Percentiles rank a stretch among this genome's conserved stretches.
phyloP scores from a whole-genome alignment of 2,888 invertebrate genomes.

The Lochmaea crataegi region DNA sequence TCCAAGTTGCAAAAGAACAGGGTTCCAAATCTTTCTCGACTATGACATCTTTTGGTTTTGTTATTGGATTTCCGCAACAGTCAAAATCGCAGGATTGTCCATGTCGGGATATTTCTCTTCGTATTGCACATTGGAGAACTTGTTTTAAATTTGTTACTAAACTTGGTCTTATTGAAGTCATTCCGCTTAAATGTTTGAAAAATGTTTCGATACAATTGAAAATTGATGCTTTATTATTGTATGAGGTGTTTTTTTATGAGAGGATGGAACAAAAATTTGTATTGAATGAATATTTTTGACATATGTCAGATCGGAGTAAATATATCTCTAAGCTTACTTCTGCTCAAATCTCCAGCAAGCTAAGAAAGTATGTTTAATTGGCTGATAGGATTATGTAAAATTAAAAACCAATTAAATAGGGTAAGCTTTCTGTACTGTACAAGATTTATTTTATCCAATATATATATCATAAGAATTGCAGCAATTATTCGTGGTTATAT shows the following conservation, averaged over 20 bases:
- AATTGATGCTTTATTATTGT: neutral
- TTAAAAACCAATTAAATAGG: too few species aligned
- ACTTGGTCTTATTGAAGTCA: neutral
- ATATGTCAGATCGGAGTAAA: neutral
- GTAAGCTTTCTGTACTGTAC: too few species aligned
- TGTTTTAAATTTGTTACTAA: neutral
- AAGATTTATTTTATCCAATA: too few species aligned
- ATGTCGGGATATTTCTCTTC: neutral
- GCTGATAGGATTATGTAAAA: neutral
- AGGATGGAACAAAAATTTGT: neutral
- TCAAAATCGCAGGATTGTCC: constrained; percentile 26
- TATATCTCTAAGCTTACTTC: too few species aligned
- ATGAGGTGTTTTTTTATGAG: neutral
- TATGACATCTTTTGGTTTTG: constrained; percentile 17
- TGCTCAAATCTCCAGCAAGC: too few species aligned
- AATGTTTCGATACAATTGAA: neutral
- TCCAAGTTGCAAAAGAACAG: constrained; percentile 51
- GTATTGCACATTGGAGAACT: neutral
- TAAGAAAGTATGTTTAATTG: neutral
- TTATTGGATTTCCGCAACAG: constrained; percentile 38
- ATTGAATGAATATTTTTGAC: neutral
- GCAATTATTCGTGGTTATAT: too few species aligned
- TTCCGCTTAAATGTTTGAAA: neutral
- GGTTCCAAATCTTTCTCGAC: constrained; percentile 50
- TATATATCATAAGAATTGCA: too few species aligned